Evolutionary conservation across 2,113 vertebrate genomes (phyloP).

Genomic region (Plotosus lineatus): DNA sequence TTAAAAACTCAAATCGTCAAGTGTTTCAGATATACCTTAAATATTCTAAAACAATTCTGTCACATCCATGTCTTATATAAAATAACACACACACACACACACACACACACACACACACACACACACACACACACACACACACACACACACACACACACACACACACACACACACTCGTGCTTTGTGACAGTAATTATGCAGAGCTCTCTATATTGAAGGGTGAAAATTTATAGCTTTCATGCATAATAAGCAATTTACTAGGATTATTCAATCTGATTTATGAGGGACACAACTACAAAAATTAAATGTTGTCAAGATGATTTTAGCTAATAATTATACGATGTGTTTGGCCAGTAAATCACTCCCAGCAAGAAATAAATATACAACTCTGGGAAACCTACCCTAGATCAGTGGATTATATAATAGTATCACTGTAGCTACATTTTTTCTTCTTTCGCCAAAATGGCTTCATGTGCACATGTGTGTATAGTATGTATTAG

Average conservation of each 20-base stretch:
- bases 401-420: constrained; percentile 45
- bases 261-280: constrained; percentile 42
- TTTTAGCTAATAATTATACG: constrained; percentile 42
- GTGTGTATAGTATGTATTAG: no score
- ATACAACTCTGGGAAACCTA: constrained; percentile 49
- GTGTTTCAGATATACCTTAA: neutral
- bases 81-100: no score
- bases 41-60: neutral
- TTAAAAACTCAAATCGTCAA: no score
- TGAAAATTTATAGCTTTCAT: constrained; percentile 21
- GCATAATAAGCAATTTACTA: constrained; percentile 20
- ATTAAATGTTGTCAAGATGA: constrained; percentile 50
- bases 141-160: no score
- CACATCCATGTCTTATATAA: neutral
- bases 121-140: no score
- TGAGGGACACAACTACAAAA: constrained; percentile 32
- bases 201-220: neutral
- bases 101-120: no score
- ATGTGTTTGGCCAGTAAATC: constrained; percentile 37
- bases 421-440: constrained; percentile 43
- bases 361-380: constrained; percentile 34
- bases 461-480: no score
- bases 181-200: constrained; percentile 1
- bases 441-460: constrained; percentile 32
- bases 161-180: no score